Percentiles rank a stretch among this genome's conserved stretches.
Evolutionary conservation across 2,113 vertebrate species (phyloP).

Genomic region (Camelus bactrianus): DNA sequence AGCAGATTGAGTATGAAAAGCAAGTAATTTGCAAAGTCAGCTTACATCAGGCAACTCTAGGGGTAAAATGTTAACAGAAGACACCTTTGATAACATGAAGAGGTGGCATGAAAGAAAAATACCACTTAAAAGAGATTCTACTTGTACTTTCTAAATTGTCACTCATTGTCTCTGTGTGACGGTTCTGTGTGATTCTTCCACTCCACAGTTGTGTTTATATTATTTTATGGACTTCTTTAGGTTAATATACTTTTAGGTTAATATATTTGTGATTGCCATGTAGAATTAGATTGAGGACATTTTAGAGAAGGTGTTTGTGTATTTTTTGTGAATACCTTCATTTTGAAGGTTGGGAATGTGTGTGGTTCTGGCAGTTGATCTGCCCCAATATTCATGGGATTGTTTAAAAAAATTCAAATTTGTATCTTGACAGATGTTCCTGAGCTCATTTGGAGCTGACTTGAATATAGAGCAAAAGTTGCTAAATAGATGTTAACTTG

Average conservation of each 20-base stretch:
- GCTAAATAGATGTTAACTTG: neutral
- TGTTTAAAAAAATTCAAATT: conserved; percentile 22
- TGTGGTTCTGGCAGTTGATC: neutral
- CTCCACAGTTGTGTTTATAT: neutral
- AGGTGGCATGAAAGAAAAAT: conserved; percentile 7
- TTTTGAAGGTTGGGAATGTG: neutral
- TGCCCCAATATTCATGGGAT: neutral
- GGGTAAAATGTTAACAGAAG: neutral
- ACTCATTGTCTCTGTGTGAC: neutral
- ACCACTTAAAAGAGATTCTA: neutral
- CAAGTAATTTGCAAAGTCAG: conserved; percentile 25
- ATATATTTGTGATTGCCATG: neutral
- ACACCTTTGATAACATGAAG: neutral
- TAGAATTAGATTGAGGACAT: neutral
- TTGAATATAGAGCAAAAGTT: neutral
- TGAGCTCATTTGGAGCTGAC: neutral
- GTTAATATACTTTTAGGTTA: neutral
- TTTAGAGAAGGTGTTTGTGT: neutral
- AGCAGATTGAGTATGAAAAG: conserved; percentile 26
- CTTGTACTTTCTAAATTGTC: neutral
- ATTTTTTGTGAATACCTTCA: neutral
- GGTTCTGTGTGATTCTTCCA: neutral
- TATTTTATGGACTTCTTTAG: neutral
- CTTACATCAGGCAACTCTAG: neutral
- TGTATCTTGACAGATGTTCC: conserved; percentile 4